Base-by-base conservation (phyloP, 2,113 vertebrate genomes). In the Tetrax tetrax region DNA sequence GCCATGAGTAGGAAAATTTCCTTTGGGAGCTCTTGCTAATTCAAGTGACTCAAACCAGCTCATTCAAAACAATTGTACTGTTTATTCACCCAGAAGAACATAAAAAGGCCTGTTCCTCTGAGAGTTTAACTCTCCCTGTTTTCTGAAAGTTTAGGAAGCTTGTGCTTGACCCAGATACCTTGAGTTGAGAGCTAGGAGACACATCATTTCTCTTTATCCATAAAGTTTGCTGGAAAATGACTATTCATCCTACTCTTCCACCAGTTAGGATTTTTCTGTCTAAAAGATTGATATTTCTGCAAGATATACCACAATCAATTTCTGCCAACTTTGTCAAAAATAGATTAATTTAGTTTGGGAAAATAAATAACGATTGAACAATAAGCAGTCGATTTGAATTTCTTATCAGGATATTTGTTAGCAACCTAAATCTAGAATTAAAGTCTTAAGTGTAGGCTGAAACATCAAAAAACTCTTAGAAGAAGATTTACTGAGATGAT, bases 41-140 rank as follows among this genome's bases (percentile, higher is more conserved):
- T 96, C 89, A 85, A 72, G 78, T 93, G 84, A 66, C 87, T 93
- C 66, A 69, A 63, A 96, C n/a, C 59, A 87, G 45, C 57, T 91
- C 50, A 4, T 76, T 93, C 93, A 48, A 94, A 96, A 96, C 91
- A 96, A 90, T 69, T 72, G 84, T 29, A 28, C n/a, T 79, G 91
- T 87, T 97, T 93, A 59, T 94, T 95, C 94, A 96, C 75, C 82
- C 94, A 87, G 93, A 96, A 96, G 81, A 91, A 83, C 74, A 91
- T 63, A 74, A 0, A 2, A 91, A 94, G 45, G 66, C 31, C 14
- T 1, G 1, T 80, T 93, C 96, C 84, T 93, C 59, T 76, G 96
- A 91, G 95, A 89, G 4, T 65, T 56, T 41, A 85, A 87, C 83
- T 92, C 93, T 54, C 14, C 37, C 21, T 31, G 35, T 87, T 94